Evolutionary conservation across 2,888 invertebrate species (phyloP), one percentile per base, ranked within the genome.

Genomic region (Philonicus albiceps): DNA sequence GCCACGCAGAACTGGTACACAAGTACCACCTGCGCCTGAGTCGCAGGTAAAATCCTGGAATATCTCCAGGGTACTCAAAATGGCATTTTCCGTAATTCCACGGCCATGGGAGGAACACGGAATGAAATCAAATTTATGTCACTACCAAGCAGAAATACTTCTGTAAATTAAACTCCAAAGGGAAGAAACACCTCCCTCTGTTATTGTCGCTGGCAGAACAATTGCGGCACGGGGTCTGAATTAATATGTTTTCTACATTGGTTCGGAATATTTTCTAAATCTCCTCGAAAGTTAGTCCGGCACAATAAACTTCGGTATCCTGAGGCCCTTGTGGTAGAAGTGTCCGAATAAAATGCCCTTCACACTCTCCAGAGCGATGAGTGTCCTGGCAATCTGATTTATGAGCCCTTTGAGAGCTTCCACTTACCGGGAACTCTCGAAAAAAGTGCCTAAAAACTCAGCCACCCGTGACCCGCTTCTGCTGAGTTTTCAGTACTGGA

Each of bases 101-200:
- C 19, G 81, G n/a, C 37, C 37, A 8, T 13, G 43, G 84, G 40
- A 30, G 55, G n/a, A 11, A 6, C 64, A 74, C 16, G 43, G 19
- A 78, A 78, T 78, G 73, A 84, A 84, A 84, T 84, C 84, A 84
- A 84, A 84, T 84, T 84, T 73, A 64, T 84, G 73, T n/a, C 40
- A 30, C 31, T 22, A 37, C 22, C 49, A 83, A 55, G 27, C 22
- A 64, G 6, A 4, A n/a, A n/a, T n/a, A 16, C n/a, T n/a, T n/a
- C n/a, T 49, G 49, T 6, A n/a, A 49, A 49, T n/a, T 19, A 49
- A 49, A 7, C 6, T 16, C n/a, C 19, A 64, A 64, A 22, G 27
- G 64, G 22, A 22, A 3, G 27, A 64, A 64, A 64, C 7, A 27
- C 27, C 22, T 19, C 64, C 3, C n/a, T 19, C 5, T 16, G n/a